Conservation (phyloP, 2,888 invertebrate species). For the Pelosia muscerda region DNA sequence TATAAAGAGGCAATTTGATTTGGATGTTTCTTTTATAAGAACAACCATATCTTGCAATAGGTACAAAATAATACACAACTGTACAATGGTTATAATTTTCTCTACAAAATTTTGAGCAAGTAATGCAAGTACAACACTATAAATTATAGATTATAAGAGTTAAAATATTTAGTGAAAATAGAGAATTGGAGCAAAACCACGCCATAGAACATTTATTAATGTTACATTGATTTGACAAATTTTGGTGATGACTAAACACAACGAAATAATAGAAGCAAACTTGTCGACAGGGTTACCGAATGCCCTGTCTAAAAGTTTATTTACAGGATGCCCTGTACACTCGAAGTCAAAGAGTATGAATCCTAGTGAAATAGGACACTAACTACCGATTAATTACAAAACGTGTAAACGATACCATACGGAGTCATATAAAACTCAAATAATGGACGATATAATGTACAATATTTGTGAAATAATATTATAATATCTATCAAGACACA, state of each 20-base stretch:
- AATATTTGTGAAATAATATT: slow-evolving; percentile 21
- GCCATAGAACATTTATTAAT: background rate
- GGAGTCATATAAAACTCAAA: slow-evolving; percentile 5
- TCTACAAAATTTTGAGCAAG: background rate
- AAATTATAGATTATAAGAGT: too few species aligned
- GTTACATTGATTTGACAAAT: background rate
- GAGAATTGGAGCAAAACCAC: background rate
- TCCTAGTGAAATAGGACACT: background rate
- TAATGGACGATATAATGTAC: slow-evolving; percentile 16
- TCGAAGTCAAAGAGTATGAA: background rate
- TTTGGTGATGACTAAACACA: background rate
- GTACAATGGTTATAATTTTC: background rate
- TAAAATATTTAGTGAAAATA: too few species aligned
- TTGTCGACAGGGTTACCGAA: background rate
- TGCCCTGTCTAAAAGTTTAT: background rate
- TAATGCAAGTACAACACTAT: too few species aligned
- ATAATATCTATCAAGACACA: slow-evolving; percentile 1
- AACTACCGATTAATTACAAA: background rate
- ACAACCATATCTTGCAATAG: too few species aligned
- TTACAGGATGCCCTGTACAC: background rate
- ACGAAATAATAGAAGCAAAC: background rate
- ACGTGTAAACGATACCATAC: background rate
- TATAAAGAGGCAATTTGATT: too few species aligned
- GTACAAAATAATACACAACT: too few species aligned
- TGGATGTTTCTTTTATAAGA: background rate